phyloP scores from a whole-genome alignment of 2,888 invertebrate genomes.

The Antheraea yamamai region DNA sequence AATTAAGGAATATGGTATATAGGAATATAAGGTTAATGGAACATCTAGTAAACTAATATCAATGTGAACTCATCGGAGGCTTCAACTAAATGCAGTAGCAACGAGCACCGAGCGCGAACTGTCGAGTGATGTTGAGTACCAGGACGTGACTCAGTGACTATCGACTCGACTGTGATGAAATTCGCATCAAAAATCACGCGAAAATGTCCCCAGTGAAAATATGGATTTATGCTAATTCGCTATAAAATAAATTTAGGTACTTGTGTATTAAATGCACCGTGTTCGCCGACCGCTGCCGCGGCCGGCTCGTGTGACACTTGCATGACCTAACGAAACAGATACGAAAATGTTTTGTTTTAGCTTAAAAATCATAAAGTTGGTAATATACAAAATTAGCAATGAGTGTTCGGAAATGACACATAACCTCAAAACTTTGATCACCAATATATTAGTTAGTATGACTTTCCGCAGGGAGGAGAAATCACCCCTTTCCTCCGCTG shows the following conservation, averaged over 20 bases:
- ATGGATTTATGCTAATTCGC: background rate
- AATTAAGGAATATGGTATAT: background rate
- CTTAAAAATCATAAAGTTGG: no score
- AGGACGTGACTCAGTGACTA: constrained; percentile 61
- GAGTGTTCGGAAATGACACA: no score
- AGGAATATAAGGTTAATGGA: background rate
- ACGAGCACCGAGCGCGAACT: constrained; percentile 44
- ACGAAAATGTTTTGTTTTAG: no score
- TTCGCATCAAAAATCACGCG: constrained; percentile 27
- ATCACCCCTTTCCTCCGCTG: no score
- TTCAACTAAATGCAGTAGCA: constrained; percentile 49
- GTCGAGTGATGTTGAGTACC: constrained; percentile 60
- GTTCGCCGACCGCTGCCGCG: no score
- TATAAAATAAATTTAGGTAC: background rate
- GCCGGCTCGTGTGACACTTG: no score
- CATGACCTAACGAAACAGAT: no score
- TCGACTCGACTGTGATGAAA: constrained; percentile 47
- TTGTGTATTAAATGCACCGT: no score
- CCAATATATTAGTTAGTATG: no score
- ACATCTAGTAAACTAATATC: constrained; percentile 29
- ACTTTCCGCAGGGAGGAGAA: no score
- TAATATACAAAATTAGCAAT: no score
- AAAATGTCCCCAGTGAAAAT: constrained; percentile 22
- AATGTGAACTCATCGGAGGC: constrained; percentile 20
- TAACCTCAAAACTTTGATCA: no score